These are phyloP conservation scores for Lasioglossum malachurum DNA, from an alignment of 2,888 invertebrate species.

Conservation along the genomic window DNA sequence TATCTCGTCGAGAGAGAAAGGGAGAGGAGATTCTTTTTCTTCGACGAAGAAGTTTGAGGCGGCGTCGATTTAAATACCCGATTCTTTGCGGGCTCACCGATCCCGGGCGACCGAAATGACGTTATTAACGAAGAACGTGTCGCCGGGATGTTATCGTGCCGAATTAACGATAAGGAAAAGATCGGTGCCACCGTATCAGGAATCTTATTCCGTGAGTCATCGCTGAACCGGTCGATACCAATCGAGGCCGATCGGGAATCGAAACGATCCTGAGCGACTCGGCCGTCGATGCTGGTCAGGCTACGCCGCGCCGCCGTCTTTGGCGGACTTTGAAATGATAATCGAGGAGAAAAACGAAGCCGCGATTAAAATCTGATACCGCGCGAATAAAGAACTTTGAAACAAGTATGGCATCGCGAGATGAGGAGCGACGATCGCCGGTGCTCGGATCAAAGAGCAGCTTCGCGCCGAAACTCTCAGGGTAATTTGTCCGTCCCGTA, in stretches of 20 bases:
- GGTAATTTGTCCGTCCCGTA: not conserved
- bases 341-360: slow-evolving; percentile 45
- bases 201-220: slow-evolving; percentile 63
- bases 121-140: slow-evolving; percentile 69
- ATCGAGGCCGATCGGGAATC: slow-evolving; percentile 67
- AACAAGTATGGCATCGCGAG: slow-evolving; percentile 35
- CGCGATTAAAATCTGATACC: slow-evolving; percentile 47
- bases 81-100: slow-evolving; percentile 24
- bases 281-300: slow-evolving; percentile 25
- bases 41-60: slow-evolving; percentile 15
- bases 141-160: slow-evolving; percentile 67
- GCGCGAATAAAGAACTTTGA: slow-evolving; percentile 20
- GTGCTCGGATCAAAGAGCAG: not conserved
- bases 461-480: not conserved
- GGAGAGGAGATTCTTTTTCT: not conserved
- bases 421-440: not conserved
- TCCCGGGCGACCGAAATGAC: slow-evolving; percentile 58
- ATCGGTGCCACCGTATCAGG: slow-evolving; percentile 51
- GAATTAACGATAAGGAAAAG: slow-evolving; percentile 67
- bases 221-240: slow-evolving; percentile 71
- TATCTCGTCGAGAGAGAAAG: not conserved
- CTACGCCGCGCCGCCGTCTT: slow-evolving; percentile 50
- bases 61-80: slow-evolving; percentile 28
- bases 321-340: slow-evolving; percentile 56
- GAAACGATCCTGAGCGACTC: slow-evolving; percentile 46